Evolutionary conservation across 2,113 vertebrate species (phyloP).

Genomic region (Tinamus guttatus): DNA sequence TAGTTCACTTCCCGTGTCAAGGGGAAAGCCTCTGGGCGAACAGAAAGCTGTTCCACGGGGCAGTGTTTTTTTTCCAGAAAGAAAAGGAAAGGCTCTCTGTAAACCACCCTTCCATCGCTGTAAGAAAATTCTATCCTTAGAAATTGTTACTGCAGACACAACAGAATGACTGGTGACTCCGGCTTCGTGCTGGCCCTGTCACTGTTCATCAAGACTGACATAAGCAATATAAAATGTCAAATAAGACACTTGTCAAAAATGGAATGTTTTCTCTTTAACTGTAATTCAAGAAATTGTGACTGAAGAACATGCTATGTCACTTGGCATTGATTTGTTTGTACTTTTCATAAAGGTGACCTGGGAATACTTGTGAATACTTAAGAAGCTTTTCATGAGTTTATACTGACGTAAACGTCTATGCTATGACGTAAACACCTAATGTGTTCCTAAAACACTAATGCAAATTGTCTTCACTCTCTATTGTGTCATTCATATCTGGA

Average conservation of each 20-base stretch:
- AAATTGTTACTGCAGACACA: conserved; percentile 45
- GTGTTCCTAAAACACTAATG: background rate
- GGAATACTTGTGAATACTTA: background rate
- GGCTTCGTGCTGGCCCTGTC: conserved; percentile 30
- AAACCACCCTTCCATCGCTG: background rate
- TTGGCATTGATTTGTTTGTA: background rate
- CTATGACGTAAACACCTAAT: background rate
- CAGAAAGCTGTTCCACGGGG: background rate
- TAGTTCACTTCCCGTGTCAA: background rate
- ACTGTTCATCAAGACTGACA: conserved; percentile 57
- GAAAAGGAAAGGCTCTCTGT: background rate
- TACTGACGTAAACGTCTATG: background rate
- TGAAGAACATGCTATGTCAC: background rate
- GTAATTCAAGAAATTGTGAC: background rate
- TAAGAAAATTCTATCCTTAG: conserved; percentile 35
- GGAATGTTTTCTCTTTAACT: conserved; percentile 22
- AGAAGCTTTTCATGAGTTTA: background rate
- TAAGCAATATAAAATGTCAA: conserved; percentile 51
- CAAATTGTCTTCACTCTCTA: background rate
- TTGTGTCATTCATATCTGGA: background rate
- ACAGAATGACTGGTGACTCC: conserved; percentile 5
- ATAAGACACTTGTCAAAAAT: conserved; percentile 25
- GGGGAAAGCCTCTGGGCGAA: background rate
- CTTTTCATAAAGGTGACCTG: background rate
- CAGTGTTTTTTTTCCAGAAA: background rate